Conservation (phyloP, 2,113 vertebrate genomes). For the Phyllopteryx taeniolatus region DNA sequence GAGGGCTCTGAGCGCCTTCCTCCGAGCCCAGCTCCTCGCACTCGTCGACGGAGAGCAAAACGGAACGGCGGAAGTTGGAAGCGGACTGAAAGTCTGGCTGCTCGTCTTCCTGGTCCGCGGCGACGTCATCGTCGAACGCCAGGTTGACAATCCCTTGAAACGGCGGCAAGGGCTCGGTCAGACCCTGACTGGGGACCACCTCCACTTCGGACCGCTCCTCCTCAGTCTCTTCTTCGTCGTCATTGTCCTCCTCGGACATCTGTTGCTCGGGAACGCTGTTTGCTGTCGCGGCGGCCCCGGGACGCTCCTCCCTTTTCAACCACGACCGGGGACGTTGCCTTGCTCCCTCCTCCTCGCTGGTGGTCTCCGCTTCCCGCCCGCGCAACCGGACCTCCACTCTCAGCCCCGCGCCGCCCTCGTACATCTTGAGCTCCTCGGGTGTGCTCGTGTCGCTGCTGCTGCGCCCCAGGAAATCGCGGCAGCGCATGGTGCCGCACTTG, state of each 20-base stretch:
- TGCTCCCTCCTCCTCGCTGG: conserved; percentile 87
- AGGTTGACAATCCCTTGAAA: conserved; percentile 94
- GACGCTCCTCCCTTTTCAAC: conserved; percentile 70
- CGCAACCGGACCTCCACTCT: conserved; percentile 89
- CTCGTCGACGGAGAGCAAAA: conserved; percentile 94
- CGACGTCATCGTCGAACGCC: conserved; percentile 88
- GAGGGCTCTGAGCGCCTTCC: conserved; percentile 74
- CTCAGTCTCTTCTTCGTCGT: conserved; percentile 93
- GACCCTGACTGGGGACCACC: conserved; percentile 58
- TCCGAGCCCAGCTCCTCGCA: conserved; percentile 95
- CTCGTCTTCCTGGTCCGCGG: conserved; percentile 78
- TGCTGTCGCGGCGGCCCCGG: conserved; percentile 40
- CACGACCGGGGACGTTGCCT: conserved; percentile 78
- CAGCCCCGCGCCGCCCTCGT: conserved; percentile 79
- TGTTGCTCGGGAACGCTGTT: conserved; percentile 70
- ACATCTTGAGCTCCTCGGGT: conserved; percentile 92
- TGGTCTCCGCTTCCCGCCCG: conserved; percentile 82
- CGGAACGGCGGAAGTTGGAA: conserved; percentile 86
- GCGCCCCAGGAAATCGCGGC: conserved; percentile 92
- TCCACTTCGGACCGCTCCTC: conserved; percentile 80
- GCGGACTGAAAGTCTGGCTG: conserved; percentile 72
- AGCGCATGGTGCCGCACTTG: conserved; percentile 93
- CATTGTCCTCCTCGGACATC: conserved; percentile 88
- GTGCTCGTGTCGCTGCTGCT: conserved; percentile 98
- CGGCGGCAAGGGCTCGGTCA: conserved; percentile 69